These are phyloP conservation scores for Botia kubotai DNA, from an alignment of 2,797 vertebrate genomes.

Conservation along the genomic window DNA sequence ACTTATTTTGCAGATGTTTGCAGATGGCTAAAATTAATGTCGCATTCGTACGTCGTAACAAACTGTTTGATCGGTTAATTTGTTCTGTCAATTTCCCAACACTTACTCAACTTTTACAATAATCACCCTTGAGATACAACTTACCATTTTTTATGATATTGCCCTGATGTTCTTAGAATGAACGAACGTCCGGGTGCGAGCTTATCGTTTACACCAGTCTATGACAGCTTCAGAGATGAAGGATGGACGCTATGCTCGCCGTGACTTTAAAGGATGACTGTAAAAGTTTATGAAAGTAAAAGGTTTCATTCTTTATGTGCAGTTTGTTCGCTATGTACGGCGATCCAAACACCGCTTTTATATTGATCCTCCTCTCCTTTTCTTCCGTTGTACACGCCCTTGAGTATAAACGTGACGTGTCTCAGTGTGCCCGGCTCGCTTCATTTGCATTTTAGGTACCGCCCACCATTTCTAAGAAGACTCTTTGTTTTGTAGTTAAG, in stretches of 20 bases:
- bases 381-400: constrained; percentile 37
- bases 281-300: background rate
- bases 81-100: background rate
- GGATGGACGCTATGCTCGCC: background rate
- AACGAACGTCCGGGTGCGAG: constrained; percentile 9
- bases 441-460: background rate
- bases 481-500: background rate
- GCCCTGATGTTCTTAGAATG: constrained; percentile 1
- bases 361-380: background rate
- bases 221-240: background rate
- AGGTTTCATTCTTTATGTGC: background rate
- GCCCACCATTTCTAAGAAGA: background rate
- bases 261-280: background rate
- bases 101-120: background rate
- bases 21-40: background rate
- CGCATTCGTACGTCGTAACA: background rate
- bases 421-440: too few species aligned
- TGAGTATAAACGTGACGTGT: background rate
- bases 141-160: constrained; percentile 37
- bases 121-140: constrained; percentile 8
- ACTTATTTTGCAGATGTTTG: background rate
- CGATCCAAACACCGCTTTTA: background rate
- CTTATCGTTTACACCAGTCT: background rate
- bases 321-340: background rate
- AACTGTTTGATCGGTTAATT: background rate